These are phyloP conservation scores for Coptodon rendalli DNA, from an alignment of 2,113 vertebrate species.

Conservation along the genomic window DNA sequence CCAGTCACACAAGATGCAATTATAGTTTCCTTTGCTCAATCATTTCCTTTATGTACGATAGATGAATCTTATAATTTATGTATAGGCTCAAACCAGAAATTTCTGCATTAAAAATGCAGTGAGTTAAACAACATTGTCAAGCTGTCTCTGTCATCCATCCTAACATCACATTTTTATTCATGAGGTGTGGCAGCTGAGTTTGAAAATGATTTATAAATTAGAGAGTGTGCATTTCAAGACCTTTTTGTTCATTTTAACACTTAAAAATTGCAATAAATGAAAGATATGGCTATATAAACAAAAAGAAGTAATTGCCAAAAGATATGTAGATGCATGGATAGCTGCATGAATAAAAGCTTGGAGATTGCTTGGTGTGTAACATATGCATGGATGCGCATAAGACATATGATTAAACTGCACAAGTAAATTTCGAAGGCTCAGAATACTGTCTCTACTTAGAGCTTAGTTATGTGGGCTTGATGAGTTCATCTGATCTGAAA, in stretches of 20 bases:
- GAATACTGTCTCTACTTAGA: background rate
- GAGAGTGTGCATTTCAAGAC: background rate
- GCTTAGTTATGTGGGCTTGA: background rate
- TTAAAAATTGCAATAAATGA: background rate
- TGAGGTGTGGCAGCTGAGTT: background rate
- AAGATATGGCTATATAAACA: background rate
- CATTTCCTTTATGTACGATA: background rate
- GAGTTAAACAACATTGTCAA: background rate
- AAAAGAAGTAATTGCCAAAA: background rate
- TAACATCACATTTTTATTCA: background rate
- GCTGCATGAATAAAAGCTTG: background rate
- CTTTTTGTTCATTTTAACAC: background rate
- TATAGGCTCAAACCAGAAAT: background rate
- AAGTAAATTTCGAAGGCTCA: background rate
- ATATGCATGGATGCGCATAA: background rate
- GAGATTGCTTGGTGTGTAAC: background rate
- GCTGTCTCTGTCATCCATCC: background rate
- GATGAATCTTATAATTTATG: background rate
- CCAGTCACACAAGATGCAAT: background rate
- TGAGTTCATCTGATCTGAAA: background rate
- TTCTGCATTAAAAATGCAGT: slow-evolving; percentile 14
- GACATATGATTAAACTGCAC: background rate
- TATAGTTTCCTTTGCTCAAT: background rate
- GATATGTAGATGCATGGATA: background rate
- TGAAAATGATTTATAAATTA: background rate